Base-by-base conservation (phyloP, 1,140 invertebrate species). In the Piezodorus guildinii region DNA sequence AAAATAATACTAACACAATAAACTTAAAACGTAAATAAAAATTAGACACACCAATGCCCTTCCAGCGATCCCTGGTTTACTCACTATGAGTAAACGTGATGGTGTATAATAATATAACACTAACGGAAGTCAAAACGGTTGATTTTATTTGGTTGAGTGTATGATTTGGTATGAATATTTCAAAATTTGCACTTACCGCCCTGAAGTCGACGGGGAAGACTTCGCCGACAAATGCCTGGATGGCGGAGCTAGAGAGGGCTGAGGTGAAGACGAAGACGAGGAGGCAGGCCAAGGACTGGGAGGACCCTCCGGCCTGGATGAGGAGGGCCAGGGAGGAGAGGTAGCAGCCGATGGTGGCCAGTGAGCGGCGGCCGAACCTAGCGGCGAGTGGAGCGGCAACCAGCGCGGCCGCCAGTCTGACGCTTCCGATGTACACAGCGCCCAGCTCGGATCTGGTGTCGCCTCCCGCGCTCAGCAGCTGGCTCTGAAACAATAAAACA, bases 241-340 rank as follows among this genome's bases (percentile, higher is more conserved):
- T 17, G 19, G 25, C 34, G 1, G 62, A 19, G 19, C 23, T 23
- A 17, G 17, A 16, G 3, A 63, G 17, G 17, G 52, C 44, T 0
- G 52, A 63, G 2, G 52, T 15, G 39, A 63, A 17, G 44, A 63
- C 49, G 44, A 45, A 63, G 19, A 56, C 23, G 14, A 63, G 3
- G 15, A 56, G 23, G 44, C 43, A 52, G 21, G 27, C 17, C 10
- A 44, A 44, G 15, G 39, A 27, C 9, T 23, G 19, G 44, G 19
- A 46, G 10, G 16, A 15, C 3, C 27, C 46, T 17, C 46, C 21
- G 10, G 46, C 46, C 46, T 17, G 3, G 46, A 49, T 14, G 46
- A 49, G 46, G n/a, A 49, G 46, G 46, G 21, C 46, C 46, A 49
- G 10, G 9, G 46, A 49, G 16, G 46, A 49, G 46, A 49, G 21